Percentiles rank a stretch among this genome's conserved stretches.
These are phyloP conservation scores for Oreocharis arfaki DNA, from an alignment of 2,113 vertebrate species.

Conservation along the genomic window DNA sequence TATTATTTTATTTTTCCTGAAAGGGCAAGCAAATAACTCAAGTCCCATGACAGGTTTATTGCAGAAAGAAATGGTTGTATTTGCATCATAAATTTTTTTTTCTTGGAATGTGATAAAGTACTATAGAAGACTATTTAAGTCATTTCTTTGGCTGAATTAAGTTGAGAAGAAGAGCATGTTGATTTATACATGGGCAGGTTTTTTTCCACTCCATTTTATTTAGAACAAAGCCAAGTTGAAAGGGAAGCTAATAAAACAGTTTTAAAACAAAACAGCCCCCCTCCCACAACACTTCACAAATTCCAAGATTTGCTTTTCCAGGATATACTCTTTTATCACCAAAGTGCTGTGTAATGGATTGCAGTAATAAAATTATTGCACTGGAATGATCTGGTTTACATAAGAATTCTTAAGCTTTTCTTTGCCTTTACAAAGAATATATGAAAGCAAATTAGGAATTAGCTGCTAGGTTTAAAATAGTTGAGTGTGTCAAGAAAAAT, in stretches of 20 bases:
- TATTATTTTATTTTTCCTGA: conserved; percentile 6
- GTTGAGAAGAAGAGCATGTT: neutral
- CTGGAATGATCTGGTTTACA: conserved; percentile 36
- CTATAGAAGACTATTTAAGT: neutral
- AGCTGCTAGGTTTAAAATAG: conserved; percentile 48
- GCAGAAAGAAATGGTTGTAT: conserved; percentile 19
- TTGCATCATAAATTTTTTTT: neutral
- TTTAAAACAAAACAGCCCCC: neutral
- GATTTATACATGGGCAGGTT: neutral
- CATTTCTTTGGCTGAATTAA: conserved; percentile 4
- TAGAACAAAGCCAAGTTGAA: conserved; percentile 13
- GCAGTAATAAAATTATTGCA: conserved; percentile 39
- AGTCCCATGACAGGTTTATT: neutral
- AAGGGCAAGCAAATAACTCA: conserved; percentile 29
- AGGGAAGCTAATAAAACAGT: neutral
- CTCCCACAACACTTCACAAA: neutral
- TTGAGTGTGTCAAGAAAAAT: conserved; percentile 43
- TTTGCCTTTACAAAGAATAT: conserved; percentile 35
- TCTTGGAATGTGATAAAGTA: neutral
- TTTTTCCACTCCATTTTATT: conserved; percentile 8
- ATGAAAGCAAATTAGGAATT: conserved; percentile 47
- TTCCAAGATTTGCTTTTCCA: conserved; percentile 11
- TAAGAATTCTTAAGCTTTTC: conserved; percentile 48
- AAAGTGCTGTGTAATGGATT: conserved; percentile 27
- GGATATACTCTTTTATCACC: neutral